A percentile compares a stretch with the other conserved stretches of the same genome.
Evolutionary conservation across 2,888 invertebrate genomes (phyloP).

Genomic region (Drosophila meridiana): DNA sequence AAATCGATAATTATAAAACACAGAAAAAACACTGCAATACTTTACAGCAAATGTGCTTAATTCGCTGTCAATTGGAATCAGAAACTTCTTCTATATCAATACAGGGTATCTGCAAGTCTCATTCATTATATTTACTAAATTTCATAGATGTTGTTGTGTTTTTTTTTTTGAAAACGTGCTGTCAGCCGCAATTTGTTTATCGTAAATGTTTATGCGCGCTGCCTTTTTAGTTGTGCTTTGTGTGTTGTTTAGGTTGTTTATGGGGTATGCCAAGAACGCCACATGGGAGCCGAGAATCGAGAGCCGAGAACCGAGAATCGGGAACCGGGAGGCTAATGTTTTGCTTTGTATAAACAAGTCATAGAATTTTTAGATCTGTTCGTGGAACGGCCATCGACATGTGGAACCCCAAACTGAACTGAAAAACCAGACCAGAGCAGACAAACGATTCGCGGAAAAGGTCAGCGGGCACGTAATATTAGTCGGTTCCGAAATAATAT

Average conservation of each 20-base stretch:
- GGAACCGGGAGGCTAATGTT: neutral
- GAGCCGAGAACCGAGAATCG: neutral
- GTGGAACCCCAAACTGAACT: conserved; percentile 19
- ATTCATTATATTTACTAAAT: neutral
- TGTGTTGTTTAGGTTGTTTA: conserved; percentile 48
- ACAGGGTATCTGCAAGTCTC: conserved; percentile 16
- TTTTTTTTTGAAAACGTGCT: conserved; percentile 37
- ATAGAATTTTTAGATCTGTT: conserved; percentile 52
- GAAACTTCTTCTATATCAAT: neutral
- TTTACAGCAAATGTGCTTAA: too few relatives aligned
- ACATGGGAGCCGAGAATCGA: conserved; percentile 45
- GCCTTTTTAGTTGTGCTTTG: conserved; percentile 46
- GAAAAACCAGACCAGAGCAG: neutral
- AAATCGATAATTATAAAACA: neutral
- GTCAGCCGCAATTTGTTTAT: conserved; percentile 69
- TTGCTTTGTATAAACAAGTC: conserved; percentile 47
- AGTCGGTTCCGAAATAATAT: conserved; percentile 26
- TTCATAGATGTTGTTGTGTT: conserved; percentile 7
- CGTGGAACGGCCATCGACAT: conserved; percentile 40
- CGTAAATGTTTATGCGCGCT: conserved; percentile 62
- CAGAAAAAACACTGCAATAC: neutral
- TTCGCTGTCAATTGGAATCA: neutral
- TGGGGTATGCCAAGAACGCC: conserved; percentile 57
- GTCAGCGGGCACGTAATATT: conserved; percentile 44
- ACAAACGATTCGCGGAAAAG: conserved; percentile 50